These are phyloP conservation scores for Acanthosoma haemorrhoidale DNA, from an alignment of 2,888 invertebrate species.

Conservation along the genomic window DNA sequence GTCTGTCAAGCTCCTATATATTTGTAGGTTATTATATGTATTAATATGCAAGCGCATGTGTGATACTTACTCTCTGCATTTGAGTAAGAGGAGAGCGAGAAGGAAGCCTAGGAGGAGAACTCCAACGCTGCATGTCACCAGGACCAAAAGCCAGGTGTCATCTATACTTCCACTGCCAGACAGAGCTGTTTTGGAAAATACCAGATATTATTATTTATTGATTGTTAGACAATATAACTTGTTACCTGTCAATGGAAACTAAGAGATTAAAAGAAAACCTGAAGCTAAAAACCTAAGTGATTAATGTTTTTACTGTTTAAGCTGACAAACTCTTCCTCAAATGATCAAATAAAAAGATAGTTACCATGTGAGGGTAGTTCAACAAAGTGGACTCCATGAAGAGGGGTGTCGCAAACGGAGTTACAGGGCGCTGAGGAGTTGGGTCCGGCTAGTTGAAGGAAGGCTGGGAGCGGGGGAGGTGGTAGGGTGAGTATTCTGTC, in stretches of 20 bases:
- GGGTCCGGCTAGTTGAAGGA: conserved; percentile 53
- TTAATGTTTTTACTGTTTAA: too few species aligned
- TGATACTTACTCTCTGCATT: conserved; percentile 73
- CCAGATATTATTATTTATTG: too few species aligned
- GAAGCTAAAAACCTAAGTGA: too few species aligned
- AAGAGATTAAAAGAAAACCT: too few species aligned
- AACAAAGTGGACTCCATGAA: conserved; percentile 66
- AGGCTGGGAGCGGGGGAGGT: conserved; percentile 76
- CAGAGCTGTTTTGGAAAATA: conserved; percentile 18
- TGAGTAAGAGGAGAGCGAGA: conserved; percentile 69
- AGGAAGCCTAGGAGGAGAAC: conserved; percentile 73
- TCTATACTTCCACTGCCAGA: conserved; percentile 51
- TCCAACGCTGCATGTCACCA: conserved; percentile 73
- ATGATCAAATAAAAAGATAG: not conserved
- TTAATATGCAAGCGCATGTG: too few species aligned
- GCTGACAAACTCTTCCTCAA: too few species aligned
- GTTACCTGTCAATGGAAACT: too few species aligned
- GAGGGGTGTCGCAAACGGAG: conserved; percentile 45
- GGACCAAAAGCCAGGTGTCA: conserved; percentile 75
- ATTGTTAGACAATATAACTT: too few species aligned
- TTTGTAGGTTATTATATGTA: too few species aligned
- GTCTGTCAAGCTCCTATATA: too few species aligned
- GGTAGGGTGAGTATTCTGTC: conserved; percentile 77
- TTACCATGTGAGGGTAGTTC: conserved; percentile 72
- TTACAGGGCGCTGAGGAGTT: conserved; percentile 41